Base-by-base conservation (phyloP, 2,888 invertebrate species). In the Mylabris sibirica region DNA sequence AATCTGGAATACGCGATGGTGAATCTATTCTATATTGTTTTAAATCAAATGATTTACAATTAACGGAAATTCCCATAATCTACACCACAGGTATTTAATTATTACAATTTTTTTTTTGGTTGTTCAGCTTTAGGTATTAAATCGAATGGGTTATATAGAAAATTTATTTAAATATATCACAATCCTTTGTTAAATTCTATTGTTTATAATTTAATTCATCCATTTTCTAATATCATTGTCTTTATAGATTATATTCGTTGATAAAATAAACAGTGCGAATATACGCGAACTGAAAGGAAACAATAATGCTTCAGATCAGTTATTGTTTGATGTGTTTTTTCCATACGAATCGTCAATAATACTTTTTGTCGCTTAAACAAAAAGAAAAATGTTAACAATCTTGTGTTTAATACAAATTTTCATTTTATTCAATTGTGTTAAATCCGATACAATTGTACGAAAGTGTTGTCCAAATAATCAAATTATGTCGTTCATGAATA, bases 181-280 rank as follows among this genome's bases (percentile, higher is more conserved):
- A 60, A 34, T 34, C 22, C 38, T 20, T 30, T 61, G 22, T 61
- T 24, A 8, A 30, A 1, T 38, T 14, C 9, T 35, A 59, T 24
- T 57, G 11, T 8, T 34, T 11, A 59, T 59, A 34, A 5, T 44
- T 57, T 12, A 17, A 59, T 30, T 30, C 30, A 30, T 61, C 59
- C 59, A 65, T 65, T 49, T 20, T 20, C 49, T 20, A 49, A 24
- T 24, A 24, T 49, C 49, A 49, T 49, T 49, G 20, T 20, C 20
- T 20, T 57, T 4, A 24, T 66, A 67, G 61, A 70, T 61, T 61
- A 61, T 70, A 70, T 67, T 70, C 70, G 67, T 63, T 65, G 65
- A 67, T 67, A 70, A 70, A 70, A 65, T 67, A 70, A 67, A 70
- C 70, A 70, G 62, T 62, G 65, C 70, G 70, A 70, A 67, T 62